Conservation (phyloP, 2,797 vertebrate genomes). For the Mus caroli region DNA sequence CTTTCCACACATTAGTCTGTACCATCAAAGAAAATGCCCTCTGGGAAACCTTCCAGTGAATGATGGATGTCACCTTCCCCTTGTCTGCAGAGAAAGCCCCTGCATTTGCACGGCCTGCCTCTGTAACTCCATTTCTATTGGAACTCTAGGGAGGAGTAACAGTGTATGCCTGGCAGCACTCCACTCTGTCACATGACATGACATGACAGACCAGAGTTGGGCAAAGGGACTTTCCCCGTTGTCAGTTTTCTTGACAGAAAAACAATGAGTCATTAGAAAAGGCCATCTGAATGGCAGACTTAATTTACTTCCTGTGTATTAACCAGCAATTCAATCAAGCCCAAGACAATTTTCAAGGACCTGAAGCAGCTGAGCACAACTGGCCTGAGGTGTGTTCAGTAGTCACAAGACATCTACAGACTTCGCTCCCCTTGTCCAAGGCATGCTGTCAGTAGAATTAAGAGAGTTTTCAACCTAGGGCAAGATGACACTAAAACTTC, state of each 20-base stretch:
- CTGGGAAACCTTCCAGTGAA: not conserved
- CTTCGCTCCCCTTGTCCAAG: slow-evolving; percentile 42
- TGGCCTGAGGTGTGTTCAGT: slow-evolving; percentile 60
- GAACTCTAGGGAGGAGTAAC: slow-evolving; percentile 62
- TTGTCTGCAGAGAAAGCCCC: not conserved
- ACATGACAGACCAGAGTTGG: not conserved
- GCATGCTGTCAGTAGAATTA: not conserved
- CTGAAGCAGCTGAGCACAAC: slow-evolving; percentile 70
- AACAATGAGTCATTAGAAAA: slow-evolving; percentile 72
- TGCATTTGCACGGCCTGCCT: not conserved
- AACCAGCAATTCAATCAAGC: slow-evolving; percentile 75
- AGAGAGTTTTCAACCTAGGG: not conserved
- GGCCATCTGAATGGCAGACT: slow-evolving; percentile 62
- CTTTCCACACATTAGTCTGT: not conserved
- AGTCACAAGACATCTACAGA: slow-evolving; percentile 57
- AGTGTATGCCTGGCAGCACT: slow-evolving; percentile 27
- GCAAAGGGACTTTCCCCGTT: slow-evolving; percentile 56
- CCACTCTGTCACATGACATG: not conserved
- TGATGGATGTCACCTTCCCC: not conserved
- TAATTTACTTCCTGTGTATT: slow-evolving; percentile 81
- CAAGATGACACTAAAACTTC: not conserved
- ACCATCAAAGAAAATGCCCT: not conserved
- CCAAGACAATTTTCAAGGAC: slow-evolving; percentile 70
- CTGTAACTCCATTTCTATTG: slow-evolving; percentile 61
- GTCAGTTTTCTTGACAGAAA: slow-evolving; percentile 75